phyloP scores from a whole-genome alignment of 2,797 vertebrate species.

The Pipistrellus pipistrellus region DNA sequence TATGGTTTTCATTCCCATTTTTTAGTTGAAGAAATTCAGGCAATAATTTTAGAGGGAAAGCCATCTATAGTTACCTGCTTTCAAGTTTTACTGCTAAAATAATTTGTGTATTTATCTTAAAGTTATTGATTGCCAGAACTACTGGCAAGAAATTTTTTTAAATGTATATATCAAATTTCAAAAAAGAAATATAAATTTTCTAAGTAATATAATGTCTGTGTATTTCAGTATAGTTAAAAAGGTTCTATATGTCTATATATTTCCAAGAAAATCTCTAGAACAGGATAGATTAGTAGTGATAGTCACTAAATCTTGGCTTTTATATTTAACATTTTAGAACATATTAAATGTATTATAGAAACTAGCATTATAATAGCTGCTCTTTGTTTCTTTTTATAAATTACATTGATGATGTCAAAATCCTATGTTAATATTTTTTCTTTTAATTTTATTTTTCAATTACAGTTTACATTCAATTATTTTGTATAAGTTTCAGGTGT shows the following conservation, averaged over 20 bases:
- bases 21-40: not conserved
- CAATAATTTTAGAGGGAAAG: not conserved
- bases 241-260: not conserved
- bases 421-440: conserved; percentile 4
- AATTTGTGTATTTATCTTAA: conserved; percentile 13
- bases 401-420: not conserved
- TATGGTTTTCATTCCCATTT: not conserved
- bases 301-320: conserved; percentile 29
- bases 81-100: conserved; percentile 11
- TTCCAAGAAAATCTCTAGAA: not conserved
- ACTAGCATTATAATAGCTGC: not conserved
- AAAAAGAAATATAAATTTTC: conserved; percentile 13
- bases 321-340: conserved; percentile 8
- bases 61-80: not conserved
- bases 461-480: not conserved
- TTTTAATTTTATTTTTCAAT: not conserved
- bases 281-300: not conserved
- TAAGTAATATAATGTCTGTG: not conserved
- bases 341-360: not conserved
- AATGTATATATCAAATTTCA: not conserved
- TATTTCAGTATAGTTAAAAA: conserved; percentile 16
- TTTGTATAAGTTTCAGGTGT: not conserved
- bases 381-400: conserved; percentile 1
- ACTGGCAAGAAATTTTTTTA: not conserved
- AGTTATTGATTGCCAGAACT: not conserved